Conservation (phyloP, 2,888 invertebrate genomes). For the Synanthedon formicaeformis region DNA sequence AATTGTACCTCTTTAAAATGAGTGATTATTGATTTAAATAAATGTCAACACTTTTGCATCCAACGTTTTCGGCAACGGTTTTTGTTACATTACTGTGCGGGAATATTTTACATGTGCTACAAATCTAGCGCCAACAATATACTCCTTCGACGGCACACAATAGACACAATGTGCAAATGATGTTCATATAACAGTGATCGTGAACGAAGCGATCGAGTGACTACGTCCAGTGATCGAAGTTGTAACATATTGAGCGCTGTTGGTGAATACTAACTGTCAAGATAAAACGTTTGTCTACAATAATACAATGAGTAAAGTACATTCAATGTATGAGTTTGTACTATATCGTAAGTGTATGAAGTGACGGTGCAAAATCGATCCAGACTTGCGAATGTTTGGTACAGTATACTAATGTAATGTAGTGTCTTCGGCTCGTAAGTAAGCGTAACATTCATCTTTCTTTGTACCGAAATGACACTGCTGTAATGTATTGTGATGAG, state of each 20-base stretch:
- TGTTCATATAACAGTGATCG: background rate
- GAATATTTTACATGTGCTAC: slow-evolving; percentile 55
- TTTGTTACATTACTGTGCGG: slow-evolving; percentile 30
- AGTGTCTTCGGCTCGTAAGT: slow-evolving; percentile 44
- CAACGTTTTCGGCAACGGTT: background rate
- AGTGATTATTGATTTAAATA: too few species aligned
- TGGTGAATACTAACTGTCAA: slow-evolving; percentile 17
- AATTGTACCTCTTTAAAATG: too few species aligned
- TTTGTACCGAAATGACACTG: slow-evolving; percentile 31
- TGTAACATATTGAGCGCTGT: slow-evolving; percentile 54
- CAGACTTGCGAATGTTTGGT: slow-evolving; percentile 49
- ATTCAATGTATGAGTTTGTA: slow-evolving; percentile 18
- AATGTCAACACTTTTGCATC: too few species aligned
- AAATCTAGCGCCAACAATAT: slow-evolving; percentile 46
- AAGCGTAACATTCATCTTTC: slow-evolving; percentile 46
- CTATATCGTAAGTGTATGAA: slow-evolving; percentile 39
- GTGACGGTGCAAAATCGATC: slow-evolving; percentile 76
- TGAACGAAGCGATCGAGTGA: slow-evolving; percentile 1
- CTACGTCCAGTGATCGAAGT: slow-evolving; percentile 38
- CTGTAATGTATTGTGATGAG: slow-evolving; percentile 23
- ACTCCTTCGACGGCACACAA: slow-evolving; percentile 35
- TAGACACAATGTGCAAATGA: slow-evolving; percentile 8
- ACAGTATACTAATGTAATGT: slow-evolving; percentile 36
- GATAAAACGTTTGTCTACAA: slow-evolving; percentile 17
- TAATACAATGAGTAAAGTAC: slow-evolving; percentile 20